A percentile compares a stretch with the other conserved stretches of the same genome.
phyloP scores from a whole-genome alignment of 2,888 invertebrate species.

The Alloscopus bannaensis region DNA sequence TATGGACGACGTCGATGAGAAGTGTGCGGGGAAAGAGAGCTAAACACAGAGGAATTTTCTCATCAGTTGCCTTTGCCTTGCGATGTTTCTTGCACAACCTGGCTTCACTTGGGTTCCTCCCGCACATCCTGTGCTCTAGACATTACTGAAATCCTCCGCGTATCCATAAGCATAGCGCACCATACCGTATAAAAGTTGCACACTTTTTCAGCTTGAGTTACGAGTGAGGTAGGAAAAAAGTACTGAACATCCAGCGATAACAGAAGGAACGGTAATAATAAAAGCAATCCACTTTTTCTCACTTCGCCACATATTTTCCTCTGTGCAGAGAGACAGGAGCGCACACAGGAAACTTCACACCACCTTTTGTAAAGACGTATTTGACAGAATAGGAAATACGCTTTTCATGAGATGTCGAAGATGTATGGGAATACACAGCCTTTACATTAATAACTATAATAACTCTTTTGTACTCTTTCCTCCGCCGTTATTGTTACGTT shows the following conservation, averaged over 20 bases:
- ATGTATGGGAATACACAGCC: too few species aligned
- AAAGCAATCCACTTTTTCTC: not conserved
- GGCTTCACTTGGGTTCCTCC: not conserved
- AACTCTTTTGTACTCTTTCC: not conserved
- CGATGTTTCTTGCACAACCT: not conserved
- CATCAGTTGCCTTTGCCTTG: not conserved
- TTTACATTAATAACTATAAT: slow-evolving; percentile 6
- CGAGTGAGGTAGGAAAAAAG: not conserved
- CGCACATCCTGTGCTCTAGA: not conserved
- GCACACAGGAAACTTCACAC: not conserved
- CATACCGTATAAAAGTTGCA: not conserved
- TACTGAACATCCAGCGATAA: slow-evolving; percentile 3
- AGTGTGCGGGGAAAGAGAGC: not conserved
- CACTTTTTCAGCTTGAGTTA: not conserved
- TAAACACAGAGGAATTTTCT: slow-evolving; percentile 13
- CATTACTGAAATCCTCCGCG: not conserved
- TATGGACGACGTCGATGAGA: not conserved
- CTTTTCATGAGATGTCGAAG: too few species aligned
- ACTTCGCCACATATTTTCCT: not conserved
- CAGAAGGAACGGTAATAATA: slow-evolving; percentile 8
- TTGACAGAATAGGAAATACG: too few species aligned
- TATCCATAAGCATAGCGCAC: not conserved
- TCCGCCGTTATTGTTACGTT: not conserved
- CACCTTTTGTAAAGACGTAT: not conserved
- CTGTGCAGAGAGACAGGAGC: not conserved